Base-by-base conservation (phyloP, 1,140 invertebrate species). In the Drosophila murphyi region DNA sequence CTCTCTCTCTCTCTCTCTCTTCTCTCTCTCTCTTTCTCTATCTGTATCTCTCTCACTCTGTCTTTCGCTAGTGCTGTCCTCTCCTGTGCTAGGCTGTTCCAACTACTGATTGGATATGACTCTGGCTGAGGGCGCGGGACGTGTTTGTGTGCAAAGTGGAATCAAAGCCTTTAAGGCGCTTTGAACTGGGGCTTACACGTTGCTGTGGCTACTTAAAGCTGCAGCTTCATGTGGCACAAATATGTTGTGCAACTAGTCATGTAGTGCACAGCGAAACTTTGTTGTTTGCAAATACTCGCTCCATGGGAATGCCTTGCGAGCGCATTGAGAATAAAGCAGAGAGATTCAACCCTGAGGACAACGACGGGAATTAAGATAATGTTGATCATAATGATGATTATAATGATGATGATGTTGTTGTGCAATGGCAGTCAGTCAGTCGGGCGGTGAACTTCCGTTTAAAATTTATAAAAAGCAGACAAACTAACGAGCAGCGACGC, bases 51-150 rank as follows among this genome's bases (percentile, higher is more conserved):
- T 8, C 12, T 8, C 5, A 4, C 3, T 2, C 7, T 1, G 35
- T 10, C 3, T 7, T 3, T 3, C 4, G 1, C n/a, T 55, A 5
- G 43, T 20, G 1, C 20, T 20, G 20, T 20, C 20, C 8, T 57
- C 7, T 32, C 70, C 62, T 75, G 65, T 68, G 63, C 43, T 52
- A 65, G 65, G 43, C 78, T 57, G 56, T 41, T 5, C 12, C 72
- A 55, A 56, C 43, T 67, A 43, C 67, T 88, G 83, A 87, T 87
- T 87, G 83, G 80, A 82, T 80, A 57, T 69, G 82, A 88, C 80
- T 39, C 73, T 63, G 41, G 51, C 68, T 79, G 76, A 88, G 88
- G 76, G 70, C 68, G 56, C 72, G 35, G 47, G 35, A 28, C 54
- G 55, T 43, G 39, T 4, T 43, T 43, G 39, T 34, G 34, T 54